Conservation (phyloP, 2,113 vertebrate species). For the Prietella phreatophila region DNA sequence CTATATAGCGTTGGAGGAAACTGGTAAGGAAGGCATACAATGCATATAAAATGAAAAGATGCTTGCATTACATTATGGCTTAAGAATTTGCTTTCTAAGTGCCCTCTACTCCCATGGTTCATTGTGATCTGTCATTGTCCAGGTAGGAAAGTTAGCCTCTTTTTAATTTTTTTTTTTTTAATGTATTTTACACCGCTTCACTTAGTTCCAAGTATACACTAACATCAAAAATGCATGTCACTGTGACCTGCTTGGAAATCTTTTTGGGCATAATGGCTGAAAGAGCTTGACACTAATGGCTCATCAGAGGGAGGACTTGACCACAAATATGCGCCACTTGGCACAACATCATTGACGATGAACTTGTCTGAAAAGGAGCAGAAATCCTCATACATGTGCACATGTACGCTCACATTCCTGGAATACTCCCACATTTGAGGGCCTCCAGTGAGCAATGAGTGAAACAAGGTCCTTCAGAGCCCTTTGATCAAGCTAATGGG, state of each 20-base stretch:
- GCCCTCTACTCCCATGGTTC: neutral
- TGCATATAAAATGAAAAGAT: neutral
- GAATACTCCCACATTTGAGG: slow-evolving; percentile 23
- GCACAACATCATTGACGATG: slow-evolving; percentile 22
- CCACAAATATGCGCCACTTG: slow-evolving; percentile 2
- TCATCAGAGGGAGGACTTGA: slow-evolving; percentile 18
- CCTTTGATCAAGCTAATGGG: slow-evolving; percentile 11
- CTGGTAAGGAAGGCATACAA: neutral
- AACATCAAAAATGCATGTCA: neutral
- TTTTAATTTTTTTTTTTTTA: neutral
- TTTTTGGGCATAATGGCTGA: neutral
- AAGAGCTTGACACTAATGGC: neutral
- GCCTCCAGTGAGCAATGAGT: slow-evolving; percentile 8
- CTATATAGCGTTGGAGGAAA: neutral
- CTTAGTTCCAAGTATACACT: neutral
- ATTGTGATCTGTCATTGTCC: neutral
- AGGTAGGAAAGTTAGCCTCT: slow-evolving; percentile 2
- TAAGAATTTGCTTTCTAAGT: neutral
- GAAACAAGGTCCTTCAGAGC: slow-evolving; percentile 22
- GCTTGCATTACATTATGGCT: neutral
- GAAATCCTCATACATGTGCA: neutral
- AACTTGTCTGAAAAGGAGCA: neutral
- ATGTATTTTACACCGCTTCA: neutral
- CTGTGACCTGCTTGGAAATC: neutral
- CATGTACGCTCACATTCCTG: slow-evolving; percentile 28